Conservation (phyloP, 2,797 vertebrate genomes). For the Channallabes apus region DNA sequence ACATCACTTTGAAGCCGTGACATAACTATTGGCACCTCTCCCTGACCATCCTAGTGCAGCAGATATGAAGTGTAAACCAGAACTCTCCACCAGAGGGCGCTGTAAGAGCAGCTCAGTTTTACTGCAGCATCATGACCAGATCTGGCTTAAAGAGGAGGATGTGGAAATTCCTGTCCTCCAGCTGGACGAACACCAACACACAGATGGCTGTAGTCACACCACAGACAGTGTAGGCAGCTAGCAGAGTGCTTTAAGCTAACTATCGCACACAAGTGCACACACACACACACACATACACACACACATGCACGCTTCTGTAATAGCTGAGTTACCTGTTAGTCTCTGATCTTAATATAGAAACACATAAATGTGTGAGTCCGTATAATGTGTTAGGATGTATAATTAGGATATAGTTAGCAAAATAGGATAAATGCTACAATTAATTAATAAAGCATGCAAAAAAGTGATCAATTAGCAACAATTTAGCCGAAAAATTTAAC, state of each 20-base stretch:
- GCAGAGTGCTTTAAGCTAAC: slow-evolving; percentile 14
- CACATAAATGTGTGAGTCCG: neutral
- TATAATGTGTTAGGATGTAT: neutral
- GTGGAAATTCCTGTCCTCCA: slow-evolving; percentile 66
- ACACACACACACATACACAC: neutral
- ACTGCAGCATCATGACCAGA: slow-evolving; percentile 42
- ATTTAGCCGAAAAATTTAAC: no score
- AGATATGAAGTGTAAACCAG: neutral
- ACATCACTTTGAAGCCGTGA: neutral
- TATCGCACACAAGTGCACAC: neutral
- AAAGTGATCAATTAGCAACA: no score
- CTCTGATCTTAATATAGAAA: neutral
- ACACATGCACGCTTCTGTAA: neutral
- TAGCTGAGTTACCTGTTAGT: neutral
- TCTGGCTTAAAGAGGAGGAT: slow-evolving; percentile 61
- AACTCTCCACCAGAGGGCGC: slow-evolving; percentile 51
- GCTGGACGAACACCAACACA: slow-evolving; percentile 67
- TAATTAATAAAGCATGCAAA: neutral
- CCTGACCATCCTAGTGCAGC: neutral
- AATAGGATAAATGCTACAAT: neutral
- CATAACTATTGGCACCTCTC: slow-evolving; percentile 1
- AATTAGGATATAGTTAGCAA: neutral
- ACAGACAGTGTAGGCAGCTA: slow-evolving; percentile 48
- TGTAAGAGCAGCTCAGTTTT: slow-evolving; percentile 12
- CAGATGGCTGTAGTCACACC: slow-evolving; percentile 67